These are phyloP conservation scores for Diaperis boleti DNA, from an alignment of 2,888 invertebrate species.

Conservation along the genomic window DNA sequence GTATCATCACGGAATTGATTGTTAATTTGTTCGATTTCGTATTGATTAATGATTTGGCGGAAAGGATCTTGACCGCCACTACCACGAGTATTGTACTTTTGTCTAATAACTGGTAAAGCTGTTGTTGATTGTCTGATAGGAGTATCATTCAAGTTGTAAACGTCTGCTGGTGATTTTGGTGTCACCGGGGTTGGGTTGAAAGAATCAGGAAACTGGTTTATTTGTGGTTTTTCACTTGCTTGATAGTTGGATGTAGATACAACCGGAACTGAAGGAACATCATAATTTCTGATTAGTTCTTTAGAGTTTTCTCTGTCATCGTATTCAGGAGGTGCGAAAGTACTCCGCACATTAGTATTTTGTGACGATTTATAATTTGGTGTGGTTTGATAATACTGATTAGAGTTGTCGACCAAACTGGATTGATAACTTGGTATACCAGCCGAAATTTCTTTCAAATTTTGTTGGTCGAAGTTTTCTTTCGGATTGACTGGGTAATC, in stretches of 20 bases:
- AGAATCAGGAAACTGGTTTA: conserved; percentile 4
- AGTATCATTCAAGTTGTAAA: conserved; percentile 12
- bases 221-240: conserved; percentile 17
- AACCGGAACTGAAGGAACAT: conserved; percentile 22
- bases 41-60: conserved; percentile 51
- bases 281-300: conserved; percentile 12
- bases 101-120: conserved; percentile 7
- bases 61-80: background rate
- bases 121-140: conserved; percentile 16
- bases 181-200: conserved; percentile 8
- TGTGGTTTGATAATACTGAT: conserved; percentile 8
- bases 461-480: background rate
- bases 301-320: conserved; percentile 15
- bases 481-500: conserved; percentile 4
- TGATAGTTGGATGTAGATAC: conserved; percentile 13
- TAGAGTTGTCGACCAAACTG: background rate
- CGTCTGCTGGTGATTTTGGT: conserved; percentile 23
- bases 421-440: conserved; percentile 16
- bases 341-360: conserved; percentile 11
- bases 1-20: conserved; percentile 43
- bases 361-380: background rate
- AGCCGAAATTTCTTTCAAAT: conserved; percentile 10
- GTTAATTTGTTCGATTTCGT: conserved; percentile 56
- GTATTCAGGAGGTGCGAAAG: conserved; percentile 18
- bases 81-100: conserved; percentile 15